A percentile compares a stretch with the other conserved stretches of the same genome.
phyloP scores from a whole-genome alignment of 2,797 vertebrate genomes.

The Danionella dracula region DNA sequence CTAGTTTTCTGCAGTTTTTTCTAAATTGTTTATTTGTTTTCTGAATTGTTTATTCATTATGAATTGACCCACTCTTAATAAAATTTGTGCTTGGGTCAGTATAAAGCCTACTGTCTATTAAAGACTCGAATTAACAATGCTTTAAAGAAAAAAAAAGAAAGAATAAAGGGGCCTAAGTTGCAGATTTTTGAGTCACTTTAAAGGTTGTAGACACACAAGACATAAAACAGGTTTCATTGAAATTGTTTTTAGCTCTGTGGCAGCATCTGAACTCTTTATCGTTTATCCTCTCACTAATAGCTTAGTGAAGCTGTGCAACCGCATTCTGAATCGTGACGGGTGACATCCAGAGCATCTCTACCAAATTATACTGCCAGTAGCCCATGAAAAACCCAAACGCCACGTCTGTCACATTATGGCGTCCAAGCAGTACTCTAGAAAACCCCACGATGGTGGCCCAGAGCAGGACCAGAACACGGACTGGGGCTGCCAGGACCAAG shows the following conservation, averaged over 20 bases:
- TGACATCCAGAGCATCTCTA: slow-evolving; percentile 90
- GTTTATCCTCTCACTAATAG: not conserved
- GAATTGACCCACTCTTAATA: too few relatives aligned
- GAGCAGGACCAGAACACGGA: slow-evolving; percentile 85
- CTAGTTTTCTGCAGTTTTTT: too few relatives aligned
- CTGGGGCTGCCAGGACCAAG: slow-evolving; percentile 84
- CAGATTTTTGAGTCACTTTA: not conserved
- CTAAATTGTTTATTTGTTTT: too few relatives aligned
- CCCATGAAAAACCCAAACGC: slow-evolving; percentile 89
- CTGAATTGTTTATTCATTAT: too few relatives aligned
- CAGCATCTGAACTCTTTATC: not conserved
- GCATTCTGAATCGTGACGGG: slow-evolving; percentile 66
- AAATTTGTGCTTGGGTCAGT: too few relatives aligned
- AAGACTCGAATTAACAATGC: too few relatives aligned
- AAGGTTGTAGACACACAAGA: not conserved
- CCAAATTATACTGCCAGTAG: slow-evolving; percentile 86
- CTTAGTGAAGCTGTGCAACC: slow-evolving; percentile 58
- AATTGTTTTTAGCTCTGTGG: not conserved
- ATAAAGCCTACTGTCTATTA: too few relatives aligned
- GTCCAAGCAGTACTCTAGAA: slow-evolving; percentile 88
- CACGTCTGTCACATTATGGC: slow-evolving; percentile 95
- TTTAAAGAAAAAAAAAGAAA: not conserved
- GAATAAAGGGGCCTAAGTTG: too few relatives aligned
- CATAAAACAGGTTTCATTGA: too few relatives aligned
- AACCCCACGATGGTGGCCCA: slow-evolving; percentile 85